These are phyloP conservation scores for Malaclemys terrapin DNA, from an alignment of 2,113 vertebrate species.

Conservation along the genomic window DNA sequence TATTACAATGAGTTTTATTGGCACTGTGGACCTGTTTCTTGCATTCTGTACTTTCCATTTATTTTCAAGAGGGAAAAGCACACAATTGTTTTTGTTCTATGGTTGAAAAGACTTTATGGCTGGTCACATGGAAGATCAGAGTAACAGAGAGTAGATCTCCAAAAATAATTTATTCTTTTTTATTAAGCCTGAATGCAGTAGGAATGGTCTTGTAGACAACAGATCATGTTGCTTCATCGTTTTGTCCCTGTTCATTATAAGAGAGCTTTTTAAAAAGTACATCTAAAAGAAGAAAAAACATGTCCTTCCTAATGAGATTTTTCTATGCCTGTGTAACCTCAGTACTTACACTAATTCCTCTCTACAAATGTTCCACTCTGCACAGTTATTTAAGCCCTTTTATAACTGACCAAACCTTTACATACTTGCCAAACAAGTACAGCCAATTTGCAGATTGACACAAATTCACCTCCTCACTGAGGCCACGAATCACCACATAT, in stretches of 20 bases:
- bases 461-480: not conserved
- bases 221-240: not conserved
- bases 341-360: not conserved
- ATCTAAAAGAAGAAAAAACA: not conserved
- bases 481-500: not conserved
- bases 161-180: not conserved
- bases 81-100: conserved; percentile 6
- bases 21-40: not conserved
- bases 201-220: not conserved
- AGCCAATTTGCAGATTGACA: not conserved
- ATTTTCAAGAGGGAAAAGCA: conserved; percentile 11
- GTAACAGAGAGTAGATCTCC: not conserved
- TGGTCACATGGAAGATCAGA: not conserved
- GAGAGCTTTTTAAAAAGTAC: not conserved
- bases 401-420: not conserved
- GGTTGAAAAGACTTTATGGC: not conserved
- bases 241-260: not conserved
- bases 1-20: conserved; percentile 58
- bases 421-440: not conserved
- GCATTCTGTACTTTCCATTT: conserved; percentile 34
- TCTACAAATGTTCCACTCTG: not conserved
- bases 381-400: not conserved
- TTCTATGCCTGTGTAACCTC: not conserved
- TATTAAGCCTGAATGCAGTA: not conserved
- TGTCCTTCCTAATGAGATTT: not conserved